phyloP scores from a whole-genome alignment of 2,888 invertebrate species.

The Hypolimnas misippus region DNA sequence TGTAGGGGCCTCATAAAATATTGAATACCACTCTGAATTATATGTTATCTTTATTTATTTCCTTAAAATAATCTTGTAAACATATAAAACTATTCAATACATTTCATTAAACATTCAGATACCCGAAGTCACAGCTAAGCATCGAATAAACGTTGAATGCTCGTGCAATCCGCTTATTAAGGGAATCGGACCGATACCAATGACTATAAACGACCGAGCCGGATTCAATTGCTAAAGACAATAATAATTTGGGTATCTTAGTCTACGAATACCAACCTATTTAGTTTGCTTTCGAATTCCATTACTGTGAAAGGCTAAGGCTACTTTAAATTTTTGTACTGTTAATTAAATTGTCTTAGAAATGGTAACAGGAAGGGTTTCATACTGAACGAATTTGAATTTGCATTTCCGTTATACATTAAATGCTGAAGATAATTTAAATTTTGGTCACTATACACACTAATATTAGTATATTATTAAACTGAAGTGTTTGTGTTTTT shows the following conservation, averaged over 20 bases:
- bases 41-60: too few relatives aligned
- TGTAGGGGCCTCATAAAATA: too few relatives aligned
- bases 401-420: too few relatives aligned
- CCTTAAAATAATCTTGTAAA: too few relatives aligned
- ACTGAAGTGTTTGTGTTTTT: too few relatives aligned
- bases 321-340: not conserved
- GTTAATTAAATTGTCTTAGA: not conserved
- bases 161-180: conserved; percentile 14
- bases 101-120: conserved; percentile 3
- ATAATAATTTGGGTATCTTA: conserved; percentile 16
- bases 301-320: not conserved
- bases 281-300: conserved; percentile 15
- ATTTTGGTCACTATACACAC: too few relatives aligned
- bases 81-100: not conserved
- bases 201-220: conserved; percentile 4
- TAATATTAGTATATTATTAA: too few relatives aligned
- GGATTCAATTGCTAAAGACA: conserved; percentile 13
- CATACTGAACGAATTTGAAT: too few relatives aligned
- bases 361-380: not conserved
- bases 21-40: too few relatives aligned
- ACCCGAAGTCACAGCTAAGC: not conserved
- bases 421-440: too few relatives aligned
- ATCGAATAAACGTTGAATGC: conserved; percentile 9
- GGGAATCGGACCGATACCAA: not conserved
- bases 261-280: not conserved